These are phyloP conservation scores for Arremon brunneinucha DNA, from an alignment of 2,797 vertebrate species.

Conservation along the genomic window DNA sequence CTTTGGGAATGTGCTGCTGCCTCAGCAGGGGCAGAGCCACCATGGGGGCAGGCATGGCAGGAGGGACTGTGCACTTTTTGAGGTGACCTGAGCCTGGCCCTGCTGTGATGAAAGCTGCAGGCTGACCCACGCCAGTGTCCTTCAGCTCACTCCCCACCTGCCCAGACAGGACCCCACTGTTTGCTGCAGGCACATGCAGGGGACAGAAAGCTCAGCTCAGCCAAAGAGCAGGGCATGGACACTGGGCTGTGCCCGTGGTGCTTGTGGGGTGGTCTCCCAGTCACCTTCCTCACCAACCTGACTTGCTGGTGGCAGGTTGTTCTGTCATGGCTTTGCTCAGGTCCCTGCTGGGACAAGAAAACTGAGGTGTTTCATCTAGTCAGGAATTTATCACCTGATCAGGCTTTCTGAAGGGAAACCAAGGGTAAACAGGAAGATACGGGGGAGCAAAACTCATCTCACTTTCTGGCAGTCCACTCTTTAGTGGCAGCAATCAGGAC, in stretches of 20 bases:
- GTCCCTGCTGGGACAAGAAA: neutral
- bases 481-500: neutral
- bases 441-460: neutral
- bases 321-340: neutral
- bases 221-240: neutral
- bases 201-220: neutral
- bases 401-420: neutral
- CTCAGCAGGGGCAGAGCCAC: neutral
- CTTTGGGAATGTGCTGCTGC: fast-evolving
- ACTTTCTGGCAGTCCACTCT: neutral
- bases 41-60: fast-evolving
- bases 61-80: fast-evolving
- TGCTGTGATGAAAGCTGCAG: neutral
- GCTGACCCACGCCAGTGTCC: neutral
- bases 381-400: neutral
- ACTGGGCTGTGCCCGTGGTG: fast-evolving
- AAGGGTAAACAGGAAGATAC: neutral
- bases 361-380: neutral
- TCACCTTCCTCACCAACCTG: neutral
- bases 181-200: fast-evolving
- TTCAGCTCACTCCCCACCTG: neutral
- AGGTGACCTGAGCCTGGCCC: neutral
- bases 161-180: fast-evolving
- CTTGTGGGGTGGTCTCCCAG: neutral
- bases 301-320: neutral